A percentile compares a stretch with the other conserved stretches of the same genome.
Evolutionary conservation across 2,113 vertebrate genomes (phyloP).

Genomic region (Oxygymnocypris stewartii): DNA sequence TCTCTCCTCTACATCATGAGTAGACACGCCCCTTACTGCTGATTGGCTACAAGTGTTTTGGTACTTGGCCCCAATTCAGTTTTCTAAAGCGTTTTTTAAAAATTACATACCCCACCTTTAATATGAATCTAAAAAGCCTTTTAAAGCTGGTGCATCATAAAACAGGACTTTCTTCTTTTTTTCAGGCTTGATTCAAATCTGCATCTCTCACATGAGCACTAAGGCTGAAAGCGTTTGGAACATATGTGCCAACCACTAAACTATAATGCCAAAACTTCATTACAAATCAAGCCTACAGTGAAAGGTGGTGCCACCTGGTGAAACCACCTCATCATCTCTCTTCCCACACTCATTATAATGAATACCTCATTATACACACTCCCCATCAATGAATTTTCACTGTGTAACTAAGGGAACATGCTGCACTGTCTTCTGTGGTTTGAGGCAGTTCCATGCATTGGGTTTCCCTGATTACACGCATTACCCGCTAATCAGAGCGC

Average conservation of each 20-base stretch:
- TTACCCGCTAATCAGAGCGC: conserved; percentile 33
- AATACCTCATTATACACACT: background rate
- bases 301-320: conserved; percentile 40
- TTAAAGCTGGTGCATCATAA: background rate
- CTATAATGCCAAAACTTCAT: background rate
- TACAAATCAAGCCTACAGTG: background rate
- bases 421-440: conserved; percentile 31
- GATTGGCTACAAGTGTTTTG: too few relatives aligned
- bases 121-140: background rate
- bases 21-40: too few relatives aligned
- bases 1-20: too few relatives aligned
- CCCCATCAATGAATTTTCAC: conserved; percentile 21
- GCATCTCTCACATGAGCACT: background rate
- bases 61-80: too few relatives aligned
- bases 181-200: background rate
- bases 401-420: conserved; percentile 31
- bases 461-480: conserved; percentile 41
- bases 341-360: conserved; percentile 44
- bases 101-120: too few relatives aligned
- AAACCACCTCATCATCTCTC: conserved; percentile 1
- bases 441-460: conserved; percentile 30
- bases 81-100: too few relatives aligned
- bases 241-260: background rate
- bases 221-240: background rate
- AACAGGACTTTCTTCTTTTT: background rate